Evolutionary conservation across 2,113 vertebrate species (phyloP), one percentile per base, ranked within the genome.

Genomic region (Origma solitaria): DNA sequence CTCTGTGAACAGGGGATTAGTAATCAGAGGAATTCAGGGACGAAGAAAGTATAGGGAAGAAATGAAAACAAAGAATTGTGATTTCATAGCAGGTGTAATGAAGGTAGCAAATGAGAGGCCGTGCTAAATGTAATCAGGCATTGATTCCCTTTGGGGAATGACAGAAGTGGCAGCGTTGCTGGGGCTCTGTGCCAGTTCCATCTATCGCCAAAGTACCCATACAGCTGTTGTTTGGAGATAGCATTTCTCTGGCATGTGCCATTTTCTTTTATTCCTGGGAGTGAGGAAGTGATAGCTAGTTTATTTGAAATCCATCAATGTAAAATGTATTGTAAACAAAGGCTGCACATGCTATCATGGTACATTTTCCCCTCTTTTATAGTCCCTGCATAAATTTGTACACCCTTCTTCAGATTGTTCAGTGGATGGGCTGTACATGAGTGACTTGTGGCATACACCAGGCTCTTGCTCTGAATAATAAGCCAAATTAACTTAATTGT

Each of bases 211-310:
- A 35, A 88, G 44, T 76, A 68, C 19, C 21, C 73, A 23, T 90
- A 42, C 95, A 95, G 95, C 95, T 95, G 95, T 66, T 90, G 73
- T 80, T 95, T 84, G 61, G 73, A 95, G 96, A 97, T 96, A 96
- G 90, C 75, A 51, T 90, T 97, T 62, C 76, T 80, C 90, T 93
- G 82, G 38, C 82, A 77, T 64, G 85, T 94, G 84, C 79, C 71
- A 51, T 95, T 95, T 93, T n/a, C 82, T 87, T 95, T 44, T 89
- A 69, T 90, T 91, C 87, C 66, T 58, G 50, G 37, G 82, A 90
- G 93, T 86, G 58, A 42, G 75, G 66, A 85, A 91, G 62, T 11
- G 49, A 90, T 82, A 92, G 78, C 72, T 92, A 18, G 53, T 82
- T 92, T 91, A 53, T 91, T 91, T 94, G 84, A 95, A 95, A 91